These are phyloP conservation scores for Priocnemis perturbator DNA, from an alignment of 2,888 invertebrate genomes.

Conservation along the genomic window DNA sequence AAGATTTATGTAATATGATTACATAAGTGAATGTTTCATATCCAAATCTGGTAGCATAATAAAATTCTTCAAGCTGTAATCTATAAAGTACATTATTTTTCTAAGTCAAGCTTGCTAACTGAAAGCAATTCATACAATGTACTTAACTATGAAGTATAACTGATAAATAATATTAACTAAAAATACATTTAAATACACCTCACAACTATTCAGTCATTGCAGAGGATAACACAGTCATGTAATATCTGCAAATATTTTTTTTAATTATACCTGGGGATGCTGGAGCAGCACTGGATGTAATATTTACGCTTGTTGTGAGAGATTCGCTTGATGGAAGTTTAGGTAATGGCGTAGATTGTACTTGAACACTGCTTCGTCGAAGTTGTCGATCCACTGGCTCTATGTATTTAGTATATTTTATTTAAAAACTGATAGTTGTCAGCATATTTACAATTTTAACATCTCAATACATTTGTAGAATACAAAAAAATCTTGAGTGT, in stretches of 20 bases:
- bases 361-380: slow-evolving; percentile 64
- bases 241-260: slow-evolving; percentile 30
- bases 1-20: too few species aligned
- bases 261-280: slow-evolving; percentile 68
- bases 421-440: slow-evolving; percentile 36
- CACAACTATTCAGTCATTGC: slow-evolving; percentile 23
- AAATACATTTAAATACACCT: slow-evolving; percentile 1
- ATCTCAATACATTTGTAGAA: slow-evolving; percentile 4
- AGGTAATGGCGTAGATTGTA: slow-evolving; percentile 66
- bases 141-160: too few species aligned
- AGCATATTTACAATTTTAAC: slow-evolving; percentile 26
- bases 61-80: neutral
- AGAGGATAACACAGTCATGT: slow-evolving; percentile 31
- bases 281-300: slow-evolving; percentile 63
- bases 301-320: slow-evolving; percentile 67
- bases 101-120: too few species aligned
- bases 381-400: slow-evolving; percentile 70
- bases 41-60: neutral
- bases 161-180: too few species aligned
- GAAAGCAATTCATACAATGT: too few species aligned
- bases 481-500: neutral
- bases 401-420: slow-evolving; percentile 59
- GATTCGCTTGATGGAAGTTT: slow-evolving; percentile 74
- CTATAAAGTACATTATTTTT: too few species aligned
- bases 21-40: too few species aligned